Base-by-base conservation (phyloP, 2,797 vertebrate species). In the Hemibagrus guttatus region DNA sequence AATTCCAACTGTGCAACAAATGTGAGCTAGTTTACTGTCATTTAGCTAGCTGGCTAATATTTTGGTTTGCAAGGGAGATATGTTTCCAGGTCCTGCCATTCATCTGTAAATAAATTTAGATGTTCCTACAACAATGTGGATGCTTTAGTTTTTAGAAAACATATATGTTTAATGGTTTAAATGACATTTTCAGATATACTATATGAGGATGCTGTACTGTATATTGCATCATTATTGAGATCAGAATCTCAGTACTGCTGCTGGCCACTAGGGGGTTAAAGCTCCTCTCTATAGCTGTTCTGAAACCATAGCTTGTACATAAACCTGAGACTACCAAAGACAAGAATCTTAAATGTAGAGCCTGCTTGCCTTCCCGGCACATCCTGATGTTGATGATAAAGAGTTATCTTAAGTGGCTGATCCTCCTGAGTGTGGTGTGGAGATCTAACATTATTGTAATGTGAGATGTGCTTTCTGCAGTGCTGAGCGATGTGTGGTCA, bases 201-300 rank as follows among this genome's bases (percentile, higher is more conserved):
- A 58, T 78, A 78, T 71, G 42, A n/a, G 83, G 76, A 72, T 82
- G 26, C 17, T 81, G 17, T 74, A 52, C 46, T 49, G 46, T 49
- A 49, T 75, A 75, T 74, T 81, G 83, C 84, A 90, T 90, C 71
- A 89, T 86, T 85, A 83, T 35, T 81, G 76, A 19, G 39, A 26
- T 74, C 49, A 88, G 89, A 78, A 84, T 61, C 58, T 85, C 81
- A 86, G 85, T 88, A 93, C 91, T 80, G 85, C 87, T 92, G 52
- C 89, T 89, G 56, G 81, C 95, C 95, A 95, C 94, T 94, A 95
- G 95, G 93, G 93, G 96, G 94, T 92, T 84, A 90, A 94, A 94
- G 90, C 91, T 93, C 91, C 89, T 92, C 92, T 93, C 92, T 84
- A 54, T 87, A 91, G 81, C 75, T 78, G 39, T 69, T 26, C 79